Base-by-base conservation (phyloP, 2,113 vertebrate species). In the Amphiprion percula region DNA sequence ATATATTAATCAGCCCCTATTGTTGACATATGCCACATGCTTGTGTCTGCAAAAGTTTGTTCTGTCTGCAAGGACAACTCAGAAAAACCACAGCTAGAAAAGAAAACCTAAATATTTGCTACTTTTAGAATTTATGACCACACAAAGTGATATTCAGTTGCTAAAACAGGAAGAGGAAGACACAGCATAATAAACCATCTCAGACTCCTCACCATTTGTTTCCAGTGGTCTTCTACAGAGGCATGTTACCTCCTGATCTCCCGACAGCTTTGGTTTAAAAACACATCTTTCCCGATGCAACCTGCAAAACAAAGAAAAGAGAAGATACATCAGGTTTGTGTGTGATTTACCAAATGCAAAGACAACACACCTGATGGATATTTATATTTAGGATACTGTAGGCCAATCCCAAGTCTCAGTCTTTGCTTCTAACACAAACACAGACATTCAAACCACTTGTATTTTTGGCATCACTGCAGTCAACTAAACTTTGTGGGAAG, bases 181-280 rank as follows among this genome's bases (percentile, higher is more conserved):
- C 16, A 11, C 0, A 83, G 33, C 33, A 63, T 14, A 24, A 84
- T 59, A 77, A 23, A 50, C 19, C 4, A 11, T 0, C n/a, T 33
- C 41, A 60, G 61, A 54, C 16, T 86, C 14, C 92, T 94, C 83
- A 95, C 94, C 94, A 94, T 95, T 94, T 92, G 91, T 91, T 93
- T 94, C 73, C 75, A 81, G 88, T 67, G 63, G 63, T 56, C 79
- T 78, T 77, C 91, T 70, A 91, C 74, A 92, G 91, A 91, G 91
- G 90, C 86, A 89, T 90, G 86, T 86, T 76, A 90, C 89, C 90
- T 93, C 94, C 79, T 80, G 76, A 87, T 87, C 86, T 73, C 76
- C 74, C 83, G 82, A 82, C 79, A 82, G 75, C 64, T 87, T 19
- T 30, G 73, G 73, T 70, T 83, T 59, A 87, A 70, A 44, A 68